phyloP scores from a whole-genome alignment of 2,797 vertebrate genomes.

The Sciurus carolinensis region DNA sequence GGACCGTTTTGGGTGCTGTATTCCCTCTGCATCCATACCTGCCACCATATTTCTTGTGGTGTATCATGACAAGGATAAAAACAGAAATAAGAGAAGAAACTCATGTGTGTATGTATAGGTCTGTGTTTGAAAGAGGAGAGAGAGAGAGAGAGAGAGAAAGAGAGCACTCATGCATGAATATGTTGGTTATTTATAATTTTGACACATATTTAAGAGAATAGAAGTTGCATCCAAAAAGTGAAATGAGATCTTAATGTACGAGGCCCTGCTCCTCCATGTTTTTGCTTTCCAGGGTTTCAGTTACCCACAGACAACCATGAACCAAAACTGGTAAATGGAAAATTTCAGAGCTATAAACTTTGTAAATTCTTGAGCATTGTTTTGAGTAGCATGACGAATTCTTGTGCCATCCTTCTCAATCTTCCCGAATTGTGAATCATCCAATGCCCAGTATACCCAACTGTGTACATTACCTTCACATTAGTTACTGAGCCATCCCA shows the following conservation, averaged over 20 bases:
- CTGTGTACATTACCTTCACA: rapidly evolving
- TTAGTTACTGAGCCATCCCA: not conserved
- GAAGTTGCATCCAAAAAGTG: not conserved
- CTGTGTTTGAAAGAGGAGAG: not conserved
- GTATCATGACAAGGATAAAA: not conserved
- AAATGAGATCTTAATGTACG: not conserved
- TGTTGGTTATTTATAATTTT: not conserved
- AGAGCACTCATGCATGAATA: rapidly evolving
- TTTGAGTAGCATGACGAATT: not conserved
- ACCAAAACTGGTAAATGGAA: not conserved
- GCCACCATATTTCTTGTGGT: not conserved
- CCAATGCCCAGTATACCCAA: not conserved
- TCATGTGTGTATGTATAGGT: rapidly evolving
- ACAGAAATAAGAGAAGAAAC: not conserved
- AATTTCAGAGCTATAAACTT: not conserved
- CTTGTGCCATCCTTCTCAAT: rapidly evolving
- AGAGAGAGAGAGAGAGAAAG: too few relatives aligned
- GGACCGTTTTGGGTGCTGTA: rapidly evolving
- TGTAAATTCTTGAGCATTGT: not conserved
- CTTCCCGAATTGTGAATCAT: not conserved
- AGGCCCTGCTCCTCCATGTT: not conserved
- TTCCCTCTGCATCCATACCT: not conserved
- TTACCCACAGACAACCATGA: not conserved
- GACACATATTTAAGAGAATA: not conserved
- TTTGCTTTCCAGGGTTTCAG: not conserved